Evolutionary conservation across 2,113 vertebrate species (phyloP).

Genomic region (Ammodytes marinus): DNA sequence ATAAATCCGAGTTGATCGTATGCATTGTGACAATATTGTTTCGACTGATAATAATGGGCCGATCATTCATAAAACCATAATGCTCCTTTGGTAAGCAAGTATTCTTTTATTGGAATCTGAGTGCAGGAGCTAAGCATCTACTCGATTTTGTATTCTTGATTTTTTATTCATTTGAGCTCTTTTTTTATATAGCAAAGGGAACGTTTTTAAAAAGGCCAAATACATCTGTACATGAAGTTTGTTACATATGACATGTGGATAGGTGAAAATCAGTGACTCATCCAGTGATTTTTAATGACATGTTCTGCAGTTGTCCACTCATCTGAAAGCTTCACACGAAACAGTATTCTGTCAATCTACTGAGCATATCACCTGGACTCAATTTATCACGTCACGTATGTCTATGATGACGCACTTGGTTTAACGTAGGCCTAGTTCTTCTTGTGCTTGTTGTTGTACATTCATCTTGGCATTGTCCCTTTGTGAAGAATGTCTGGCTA

Average conservation of each 20-base stretch:
- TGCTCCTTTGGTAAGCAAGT: not conserved
- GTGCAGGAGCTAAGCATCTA: not conserved
- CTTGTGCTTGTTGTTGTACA: too few species aligned
- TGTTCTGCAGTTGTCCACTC: too few species aligned
- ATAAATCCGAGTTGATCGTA: not conserved
- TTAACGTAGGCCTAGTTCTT: not conserved
- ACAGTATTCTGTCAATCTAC: not conserved
- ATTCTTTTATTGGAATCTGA: not conserved
- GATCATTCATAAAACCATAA: not conserved
- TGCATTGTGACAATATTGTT: not conserved
- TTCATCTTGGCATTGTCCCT: too few species aligned
- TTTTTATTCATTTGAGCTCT: not conserved
- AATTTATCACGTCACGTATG: not conserved
- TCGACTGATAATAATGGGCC: not conserved
- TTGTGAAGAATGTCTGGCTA: too few species aligned
- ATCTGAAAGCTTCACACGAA: too few species aligned
- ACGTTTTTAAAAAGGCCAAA: not conserved
- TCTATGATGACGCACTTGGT: conserved; percentile 16
- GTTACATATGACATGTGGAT: not conserved
- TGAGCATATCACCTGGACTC: not conserved
- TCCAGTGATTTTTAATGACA: not conserved
- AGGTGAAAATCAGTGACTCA: not conserved
- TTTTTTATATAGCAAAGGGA: not conserved
- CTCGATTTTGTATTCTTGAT: not conserved
- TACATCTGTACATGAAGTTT: not conserved